phyloP scores from a whole-genome alignment of 2,113 vertebrate genomes.

The Siphamia tubifer region DNA sequence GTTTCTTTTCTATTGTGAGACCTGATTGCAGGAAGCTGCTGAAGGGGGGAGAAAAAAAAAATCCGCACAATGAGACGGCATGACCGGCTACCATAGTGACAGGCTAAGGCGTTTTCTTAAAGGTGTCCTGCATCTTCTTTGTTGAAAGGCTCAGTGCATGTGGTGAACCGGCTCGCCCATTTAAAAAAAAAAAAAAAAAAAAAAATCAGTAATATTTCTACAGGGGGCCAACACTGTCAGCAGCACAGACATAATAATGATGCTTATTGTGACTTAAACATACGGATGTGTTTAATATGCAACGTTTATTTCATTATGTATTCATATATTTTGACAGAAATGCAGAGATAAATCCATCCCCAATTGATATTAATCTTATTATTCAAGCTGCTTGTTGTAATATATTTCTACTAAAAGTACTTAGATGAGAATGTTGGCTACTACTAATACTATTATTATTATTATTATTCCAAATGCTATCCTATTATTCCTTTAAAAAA shows the following conservation, averaged over 20 bases:
- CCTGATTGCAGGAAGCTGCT: background rate
- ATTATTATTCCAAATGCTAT: too few species aligned
- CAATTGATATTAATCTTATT: too few species aligned
- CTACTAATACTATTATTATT: too few species aligned
- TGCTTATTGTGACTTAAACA: background rate
- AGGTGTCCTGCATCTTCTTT: slow-evolving; percentile 77
- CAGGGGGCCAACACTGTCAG: background rate
- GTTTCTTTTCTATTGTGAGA: background rate
- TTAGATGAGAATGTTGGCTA: too few species aligned
- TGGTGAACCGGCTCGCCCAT: slow-evolving; percentile 43
- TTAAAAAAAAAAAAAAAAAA: too few species aligned
- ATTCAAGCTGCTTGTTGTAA: too few species aligned
- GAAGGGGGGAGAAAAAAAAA: too few species aligned
- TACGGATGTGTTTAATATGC: too few species aligned
- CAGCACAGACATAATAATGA: background rate
- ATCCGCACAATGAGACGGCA: slow-evolving; percentile 41
- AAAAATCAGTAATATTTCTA: slow-evolving; percentile 1
- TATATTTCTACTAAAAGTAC: too few species aligned
- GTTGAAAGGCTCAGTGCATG: slow-evolving; percentile 54
- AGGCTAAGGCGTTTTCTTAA: slow-evolving; percentile 80
- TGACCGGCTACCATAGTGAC: slow-evolving; percentile 58
- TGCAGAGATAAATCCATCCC: too few species aligned
- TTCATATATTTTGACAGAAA: too few species aligned
- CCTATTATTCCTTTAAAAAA: background rate
- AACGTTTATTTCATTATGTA: too few species aligned